A percentile compares a stretch with the other conserved stretches of the same genome.
Evolutionary conservation across 2,797 vertebrate species (phyloP).

Genomic region (Siniperca undulata): DNA sequence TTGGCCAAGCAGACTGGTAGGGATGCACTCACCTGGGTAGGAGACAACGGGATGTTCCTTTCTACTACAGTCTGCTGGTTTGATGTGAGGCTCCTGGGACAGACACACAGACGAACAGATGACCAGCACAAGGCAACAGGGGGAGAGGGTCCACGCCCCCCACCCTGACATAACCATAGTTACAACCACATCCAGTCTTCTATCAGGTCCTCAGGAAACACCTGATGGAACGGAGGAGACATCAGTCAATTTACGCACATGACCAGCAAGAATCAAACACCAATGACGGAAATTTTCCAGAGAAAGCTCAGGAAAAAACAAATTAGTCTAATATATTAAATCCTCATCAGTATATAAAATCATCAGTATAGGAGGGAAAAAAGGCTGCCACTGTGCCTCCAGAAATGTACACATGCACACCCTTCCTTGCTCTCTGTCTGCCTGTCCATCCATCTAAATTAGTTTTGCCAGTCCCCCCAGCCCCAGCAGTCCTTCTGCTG

Average conservation of each 20-base stretch:
- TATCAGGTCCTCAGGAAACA: conserved; percentile 58
- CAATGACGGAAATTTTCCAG: not conserved
- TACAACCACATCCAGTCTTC: conserved; percentile 74
- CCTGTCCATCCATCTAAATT: conserved; percentile 42
- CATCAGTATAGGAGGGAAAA: not conserved
- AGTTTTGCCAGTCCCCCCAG: conserved; percentile 27
- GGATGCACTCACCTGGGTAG: conserved; percentile 64
- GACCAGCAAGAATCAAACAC: not conserved
- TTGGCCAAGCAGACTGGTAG: not conserved
- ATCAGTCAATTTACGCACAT: not conserved
- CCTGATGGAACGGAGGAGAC: conserved; percentile 51
- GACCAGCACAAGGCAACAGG: conserved; percentile 67
- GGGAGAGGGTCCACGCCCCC: conserved; percentile 66
- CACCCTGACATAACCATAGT: conserved; percentile 69
- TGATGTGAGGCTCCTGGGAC: conserved; percentile 63
- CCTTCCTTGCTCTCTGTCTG: not conserved
- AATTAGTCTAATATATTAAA: not conserved
- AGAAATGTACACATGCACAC: not conserved
- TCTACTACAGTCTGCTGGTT: conserved; percentile 70
- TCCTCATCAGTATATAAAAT: not conserved
- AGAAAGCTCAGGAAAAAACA: not conserved
- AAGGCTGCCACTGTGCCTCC: not conserved
- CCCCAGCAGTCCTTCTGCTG: not conserved
- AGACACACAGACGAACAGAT: conserved; percentile 66
- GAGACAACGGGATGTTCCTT: conserved; percentile 76